Conservation (phyloP, 1,140 invertebrate genomes). For the Drosophila tsacasi region DNA sequence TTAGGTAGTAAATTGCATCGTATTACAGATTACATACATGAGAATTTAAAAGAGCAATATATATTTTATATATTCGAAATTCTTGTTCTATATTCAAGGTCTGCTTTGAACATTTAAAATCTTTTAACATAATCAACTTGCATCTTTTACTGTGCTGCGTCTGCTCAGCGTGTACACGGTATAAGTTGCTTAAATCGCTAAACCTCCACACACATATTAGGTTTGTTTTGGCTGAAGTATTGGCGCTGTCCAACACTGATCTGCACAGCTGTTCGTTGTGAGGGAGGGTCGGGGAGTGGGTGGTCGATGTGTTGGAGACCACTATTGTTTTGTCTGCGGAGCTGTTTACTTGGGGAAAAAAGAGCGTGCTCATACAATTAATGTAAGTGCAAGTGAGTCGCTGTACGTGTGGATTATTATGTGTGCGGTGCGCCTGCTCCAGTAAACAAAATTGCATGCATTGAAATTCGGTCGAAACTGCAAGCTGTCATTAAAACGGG, state of each 20-base stretch:
- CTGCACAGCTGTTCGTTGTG: slow-evolving; percentile 47
- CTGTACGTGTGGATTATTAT: slow-evolving; percentile 36
- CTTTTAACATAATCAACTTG: background rate
- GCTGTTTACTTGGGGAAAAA: slow-evolving; percentile 43
- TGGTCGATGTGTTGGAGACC: background rate
- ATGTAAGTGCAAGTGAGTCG: slow-evolving; percentile 59
- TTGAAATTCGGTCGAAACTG: slow-evolving; percentile 62
- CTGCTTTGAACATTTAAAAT: background rate
- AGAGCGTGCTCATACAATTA: slow-evolving; percentile 55
- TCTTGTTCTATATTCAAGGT: background rate
- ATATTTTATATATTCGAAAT: background rate
- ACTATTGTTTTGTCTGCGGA: slow-evolving; percentile 47
- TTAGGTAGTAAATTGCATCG: too few species aligned
- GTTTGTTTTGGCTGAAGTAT: slow-evolving; percentile 52
- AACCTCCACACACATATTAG: slow-evolving; percentile 12
- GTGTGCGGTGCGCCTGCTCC: slow-evolving; percentile 40
- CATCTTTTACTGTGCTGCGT: background rate
- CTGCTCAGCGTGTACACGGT: background rate
- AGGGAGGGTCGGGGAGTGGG: background rate
- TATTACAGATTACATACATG: too few species aligned
- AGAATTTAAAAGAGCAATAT: background rate
- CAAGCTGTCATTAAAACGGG: slow-evolving; percentile 62
- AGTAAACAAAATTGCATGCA: slow-evolving; percentile 65
- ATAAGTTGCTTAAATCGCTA: background rate
- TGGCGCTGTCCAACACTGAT: slow-evolving; percentile 44